phyloP scores from a whole-genome alignment of 2,797 vertebrate species.

The Geotrypetes seraphini region DNA sequence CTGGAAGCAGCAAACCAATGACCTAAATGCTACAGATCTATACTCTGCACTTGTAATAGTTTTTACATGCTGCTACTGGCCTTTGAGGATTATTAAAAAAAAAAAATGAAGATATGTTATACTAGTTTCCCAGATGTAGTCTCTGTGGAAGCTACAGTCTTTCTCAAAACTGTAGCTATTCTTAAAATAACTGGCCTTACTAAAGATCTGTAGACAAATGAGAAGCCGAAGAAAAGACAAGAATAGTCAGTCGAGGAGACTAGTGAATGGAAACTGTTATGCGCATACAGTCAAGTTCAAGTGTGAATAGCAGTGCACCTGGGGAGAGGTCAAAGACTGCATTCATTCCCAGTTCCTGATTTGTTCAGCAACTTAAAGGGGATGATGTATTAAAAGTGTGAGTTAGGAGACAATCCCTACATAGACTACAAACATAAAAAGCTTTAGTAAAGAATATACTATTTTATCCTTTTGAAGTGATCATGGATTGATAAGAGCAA shows the following conservation, averaged over 20 bases:
- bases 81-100: constrained; percentile 33
- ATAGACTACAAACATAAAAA: constrained; percentile 53
- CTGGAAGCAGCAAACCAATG: too few relatives aligned
- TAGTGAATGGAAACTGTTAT: constrained; percentile 43
- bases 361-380: constrained; percentile 44
- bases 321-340: constrained; percentile 49
- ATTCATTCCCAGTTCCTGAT: constrained; percentile 52
- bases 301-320: constrained; percentile 66
- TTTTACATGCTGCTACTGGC: constrained; percentile 33
- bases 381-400: constrained; percentile 38
- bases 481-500: constrained; percentile 31
- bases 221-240: constrained; percentile 45
- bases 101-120: constrained; percentile 3
- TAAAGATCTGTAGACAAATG: constrained; percentile 40
- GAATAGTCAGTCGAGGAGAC: constrained; percentile 39
- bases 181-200: constrained; percentile 38
- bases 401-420: constrained; percentile 55
- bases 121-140: constrained; percentile 25
- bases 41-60: constrained; percentile 9
- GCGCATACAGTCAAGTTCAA: constrained; percentile 45
- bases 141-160: constrained; percentile 36
- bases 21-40: constrained; percentile 6
- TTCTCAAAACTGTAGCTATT: constrained; percentile 38
- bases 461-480: constrained; percentile 36
- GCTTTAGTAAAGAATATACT: constrained; percentile 52